These are phyloP conservation scores for Stercorarius parasiticus DNA, from an alignment of 2,113 vertebrate species.

Conservation along the genomic window DNA sequence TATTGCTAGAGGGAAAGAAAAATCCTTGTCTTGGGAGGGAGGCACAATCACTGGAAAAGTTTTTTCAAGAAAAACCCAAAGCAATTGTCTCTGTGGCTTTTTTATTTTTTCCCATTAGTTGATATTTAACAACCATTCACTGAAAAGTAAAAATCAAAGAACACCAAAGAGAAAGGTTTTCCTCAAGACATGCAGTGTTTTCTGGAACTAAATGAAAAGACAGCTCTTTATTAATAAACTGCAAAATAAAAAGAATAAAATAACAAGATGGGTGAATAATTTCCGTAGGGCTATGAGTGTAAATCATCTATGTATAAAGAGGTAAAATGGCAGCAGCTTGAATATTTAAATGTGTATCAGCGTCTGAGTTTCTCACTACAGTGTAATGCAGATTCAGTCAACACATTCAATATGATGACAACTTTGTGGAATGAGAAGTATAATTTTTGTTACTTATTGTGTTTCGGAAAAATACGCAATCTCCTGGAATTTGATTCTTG, in stretches of 20 bases:
- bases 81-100: neutral
- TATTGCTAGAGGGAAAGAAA: neutral
- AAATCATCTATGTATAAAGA: neutral
- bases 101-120: neutral
- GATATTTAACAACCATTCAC: neutral
- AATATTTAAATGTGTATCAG: neutral
- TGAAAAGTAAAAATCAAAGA: neutral
- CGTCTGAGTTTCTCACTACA: neutral
- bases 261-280: neutral
- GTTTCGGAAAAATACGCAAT: neutral
- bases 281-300: neutral
- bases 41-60: neutral
- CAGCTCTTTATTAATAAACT: neutral
- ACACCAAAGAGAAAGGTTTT: neutral
- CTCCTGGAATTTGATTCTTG: neutral
- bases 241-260: neutral
- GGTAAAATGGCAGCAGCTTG: neutral
- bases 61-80: neutral
- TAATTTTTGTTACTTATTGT: neutral
- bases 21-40: neutral
- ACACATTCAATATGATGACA: neutral
- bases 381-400: rapidly evolving
- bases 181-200: neutral
- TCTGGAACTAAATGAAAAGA: neutral
- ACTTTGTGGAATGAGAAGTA: too few relatives aligned